Evolutionary conservation across 1,140 invertebrate species (phyloP).

Genomic region (Psix sp.): DNA sequence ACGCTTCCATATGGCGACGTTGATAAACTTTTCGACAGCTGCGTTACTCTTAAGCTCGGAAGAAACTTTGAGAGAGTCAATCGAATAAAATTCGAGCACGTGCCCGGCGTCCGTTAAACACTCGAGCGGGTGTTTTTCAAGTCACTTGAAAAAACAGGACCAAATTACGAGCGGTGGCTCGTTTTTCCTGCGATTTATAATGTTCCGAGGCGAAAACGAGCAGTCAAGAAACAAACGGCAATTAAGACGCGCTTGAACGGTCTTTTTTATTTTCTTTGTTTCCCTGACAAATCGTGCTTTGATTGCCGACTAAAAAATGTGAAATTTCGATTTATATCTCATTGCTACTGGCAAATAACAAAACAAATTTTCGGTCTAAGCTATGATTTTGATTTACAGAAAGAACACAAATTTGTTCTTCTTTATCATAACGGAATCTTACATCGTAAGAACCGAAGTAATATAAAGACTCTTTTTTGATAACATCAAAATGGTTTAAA

Average conservation of each 20-base stretch:
- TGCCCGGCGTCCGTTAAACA: conserved; percentile 67
- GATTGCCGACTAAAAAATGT: conserved; percentile 16
- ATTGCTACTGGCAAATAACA: background rate
- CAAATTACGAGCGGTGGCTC: conserved; percentile 55
- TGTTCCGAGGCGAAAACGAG: conserved; percentile 46
- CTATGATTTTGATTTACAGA: no score
- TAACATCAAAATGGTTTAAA: conserved; percentile 63
- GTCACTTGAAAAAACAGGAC: conserved; percentile 57
- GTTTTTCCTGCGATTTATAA: conserved; percentile 57
- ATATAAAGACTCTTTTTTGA: background rate
- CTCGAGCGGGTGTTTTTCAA: conserved; percentile 45
- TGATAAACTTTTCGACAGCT: conserved; percentile 59
- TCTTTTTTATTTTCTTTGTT: conserved; percentile 10
- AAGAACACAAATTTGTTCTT: no score
- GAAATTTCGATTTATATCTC: no score
- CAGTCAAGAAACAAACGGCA: conserved; percentile 31
- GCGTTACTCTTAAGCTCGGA: conserved; percentile 63
- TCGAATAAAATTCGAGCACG: conserved; percentile 63
- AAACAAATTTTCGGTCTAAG: no score
- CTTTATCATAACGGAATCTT: conserved; percentile 24
- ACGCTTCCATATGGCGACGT: conserved; percentile 27
- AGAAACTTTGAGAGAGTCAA: conserved; percentile 59
- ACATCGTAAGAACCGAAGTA: conserved; percentile 15
- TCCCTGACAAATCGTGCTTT: conserved; percentile 7
- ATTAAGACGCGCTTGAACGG: conserved; percentile 15